A percentile compares a stretch with the other conserved stretches of the same genome.
These are phyloP conservation scores for Diarsia rubi DNA, from an alignment of 2,888 invertebrate species.

Conservation along the genomic window DNA sequence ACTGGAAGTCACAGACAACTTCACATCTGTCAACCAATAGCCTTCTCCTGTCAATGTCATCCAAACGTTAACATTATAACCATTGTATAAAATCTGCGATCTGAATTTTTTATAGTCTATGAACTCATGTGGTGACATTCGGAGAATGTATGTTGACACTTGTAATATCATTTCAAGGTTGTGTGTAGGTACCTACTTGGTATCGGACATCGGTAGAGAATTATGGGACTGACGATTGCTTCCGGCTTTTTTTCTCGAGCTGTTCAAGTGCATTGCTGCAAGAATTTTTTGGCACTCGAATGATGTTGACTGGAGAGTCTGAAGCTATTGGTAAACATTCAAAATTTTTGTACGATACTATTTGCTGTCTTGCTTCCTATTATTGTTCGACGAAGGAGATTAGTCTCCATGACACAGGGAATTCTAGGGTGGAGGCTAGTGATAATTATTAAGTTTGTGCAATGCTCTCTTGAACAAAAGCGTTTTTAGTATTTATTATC, in stretches of 20 bases:
- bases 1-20: not conserved
- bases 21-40: not conserved
- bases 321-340: not conserved
- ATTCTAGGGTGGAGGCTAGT: no score
- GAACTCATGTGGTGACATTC: constrained; percentile 20
- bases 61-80: not conserved
- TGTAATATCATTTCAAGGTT: constrained; percentile 37
- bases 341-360: no score
- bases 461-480: no score
- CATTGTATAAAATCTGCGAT: constrained; percentile 11
- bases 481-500: no score
- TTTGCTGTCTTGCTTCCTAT: no score
- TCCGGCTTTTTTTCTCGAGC: constrained; percentile 5
- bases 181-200: not conserved
- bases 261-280: not conserved
- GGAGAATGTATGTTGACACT: constrained; percentile 40
- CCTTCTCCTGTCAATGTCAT: not conserved
- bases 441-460: no score
- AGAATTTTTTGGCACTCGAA: not conserved
- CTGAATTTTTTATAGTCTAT: constrained; percentile 48
- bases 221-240: constrained; percentile 1
- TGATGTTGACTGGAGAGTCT: not conserved
- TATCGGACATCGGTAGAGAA: not conserved
- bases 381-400: no score
- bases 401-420: no score